A percentile compares a stretch with the other conserved stretches of the same genome.
phyloP scores from a whole-genome alignment of 2,888 invertebrate genomes.

The Catocala nupta region DNA sequence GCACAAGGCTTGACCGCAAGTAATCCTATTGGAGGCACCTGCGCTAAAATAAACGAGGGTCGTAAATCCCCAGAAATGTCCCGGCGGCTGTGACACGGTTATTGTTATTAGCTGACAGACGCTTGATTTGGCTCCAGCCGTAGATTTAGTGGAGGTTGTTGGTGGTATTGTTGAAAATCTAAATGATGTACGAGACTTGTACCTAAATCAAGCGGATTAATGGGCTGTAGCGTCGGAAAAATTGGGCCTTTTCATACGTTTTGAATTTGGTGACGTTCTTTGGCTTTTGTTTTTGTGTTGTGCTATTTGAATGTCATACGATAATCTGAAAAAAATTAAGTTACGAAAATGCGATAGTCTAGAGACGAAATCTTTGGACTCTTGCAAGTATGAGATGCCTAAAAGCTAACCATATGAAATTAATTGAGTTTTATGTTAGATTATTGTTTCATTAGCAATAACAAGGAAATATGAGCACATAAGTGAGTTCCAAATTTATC shows the following conservation, averaged over 20 bases:
- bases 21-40: slow-evolving; percentile 67
- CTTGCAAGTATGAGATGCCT: too few relatives aligned
- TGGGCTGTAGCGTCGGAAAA: background rate
- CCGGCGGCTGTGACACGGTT: slow-evolving; percentile 57
- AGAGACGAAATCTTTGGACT: too few relatives aligned
- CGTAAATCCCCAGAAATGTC: slow-evolving; percentile 62
- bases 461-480: too few relatives aligned
- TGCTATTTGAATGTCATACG: too few relatives aligned
- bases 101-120: slow-evolving; percentile 64
- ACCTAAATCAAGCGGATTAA: slow-evolving; percentile 14
- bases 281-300: too few relatives aligned
- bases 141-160: slow-evolving; percentile 40
- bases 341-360: too few relatives aligned
- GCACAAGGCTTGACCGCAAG: slow-evolving; percentile 62
- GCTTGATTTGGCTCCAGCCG: slow-evolving; percentile 53
- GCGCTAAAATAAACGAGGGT: slow-evolving; percentile 63
- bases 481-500: too few relatives aligned
- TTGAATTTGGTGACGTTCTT: too few relatives aligned
- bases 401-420: too few relatives aligned
- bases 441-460: too few relatives aligned
- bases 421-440: too few relatives aligned
- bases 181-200: slow-evolving; percentile 12
- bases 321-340: too few relatives aligned
- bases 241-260: background rate
- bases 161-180: slow-evolving; percentile 29